Percentiles rank a stretch among this genome's conserved stretches.
These are phyloP conservation scores for Pipistrellus pipistrellus DNA, from an alignment of 2,797 vertebrate genomes.

Conservation along the genomic window DNA sequence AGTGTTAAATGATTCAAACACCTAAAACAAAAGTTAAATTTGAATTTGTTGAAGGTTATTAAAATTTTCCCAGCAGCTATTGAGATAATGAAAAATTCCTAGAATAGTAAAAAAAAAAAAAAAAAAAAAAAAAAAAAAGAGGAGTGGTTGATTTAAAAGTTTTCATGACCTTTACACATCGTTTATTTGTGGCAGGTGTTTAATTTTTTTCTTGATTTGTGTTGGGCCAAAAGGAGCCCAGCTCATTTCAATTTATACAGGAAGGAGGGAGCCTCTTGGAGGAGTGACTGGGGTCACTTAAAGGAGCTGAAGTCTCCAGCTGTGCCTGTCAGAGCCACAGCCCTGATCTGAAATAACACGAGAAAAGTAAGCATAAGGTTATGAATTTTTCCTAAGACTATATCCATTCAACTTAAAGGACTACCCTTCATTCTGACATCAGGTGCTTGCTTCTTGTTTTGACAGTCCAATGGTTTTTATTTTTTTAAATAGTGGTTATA, in stretches of 20 bases:
- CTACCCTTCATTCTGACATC: background rate
- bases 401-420: background rate
- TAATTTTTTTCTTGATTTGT: constrained; percentile 37
- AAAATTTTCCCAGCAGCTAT: background rate
- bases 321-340: background rate
- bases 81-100: background rate
- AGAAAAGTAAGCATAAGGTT: background rate
- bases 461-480: background rate
- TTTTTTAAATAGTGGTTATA: background rate
- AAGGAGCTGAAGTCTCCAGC: background rate
- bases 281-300: background rate
- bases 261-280: background rate
- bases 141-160: background rate
- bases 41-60: background rate
- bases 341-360: background rate
- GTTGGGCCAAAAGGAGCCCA: background rate
- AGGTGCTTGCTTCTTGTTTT: background rate
- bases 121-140: background rate
- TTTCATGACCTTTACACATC: background rate
- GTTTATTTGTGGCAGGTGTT: background rate
- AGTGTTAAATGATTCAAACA: background rate
- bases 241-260: background rate
- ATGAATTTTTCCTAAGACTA: background rate
- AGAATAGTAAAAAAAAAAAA: background rate
- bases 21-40: background rate